phyloP scores from a whole-genome alignment of 2,888 invertebrate species.

The Oegoconia quadripuncta region DNA sequence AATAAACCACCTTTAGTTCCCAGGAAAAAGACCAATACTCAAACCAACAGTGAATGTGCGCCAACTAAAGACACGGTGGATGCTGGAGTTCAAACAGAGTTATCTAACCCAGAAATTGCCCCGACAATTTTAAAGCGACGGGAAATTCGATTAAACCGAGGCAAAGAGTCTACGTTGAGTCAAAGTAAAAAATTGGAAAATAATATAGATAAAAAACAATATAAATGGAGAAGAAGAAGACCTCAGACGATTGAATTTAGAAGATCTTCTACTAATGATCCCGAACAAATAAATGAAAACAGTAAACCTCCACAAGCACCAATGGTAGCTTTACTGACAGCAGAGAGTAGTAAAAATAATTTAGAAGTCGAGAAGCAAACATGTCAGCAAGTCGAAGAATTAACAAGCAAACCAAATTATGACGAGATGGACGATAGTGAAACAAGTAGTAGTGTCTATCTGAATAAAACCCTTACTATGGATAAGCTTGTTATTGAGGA shows the following conservation, averaged over 20 bases:
- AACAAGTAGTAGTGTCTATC: conserved; percentile 12
- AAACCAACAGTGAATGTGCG: neutral
- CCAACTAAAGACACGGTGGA: conserved; percentile 20
- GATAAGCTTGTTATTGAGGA: conserved; percentile 10
- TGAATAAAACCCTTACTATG: conserved; percentile 6
- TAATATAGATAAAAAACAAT: conserved; percentile 27
- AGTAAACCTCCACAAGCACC: no score
- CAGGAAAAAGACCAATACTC: no score
- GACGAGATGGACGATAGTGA: conserved; percentile 17
- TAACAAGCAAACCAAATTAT: neutral
- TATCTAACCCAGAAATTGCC: no score
- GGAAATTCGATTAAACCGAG: no score
- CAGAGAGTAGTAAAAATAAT: no score
- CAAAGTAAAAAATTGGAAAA: no score
- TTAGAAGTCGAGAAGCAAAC: neutral
- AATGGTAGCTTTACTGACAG: no score
- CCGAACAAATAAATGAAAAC: neutral
- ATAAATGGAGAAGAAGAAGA: conserved; percentile 42
- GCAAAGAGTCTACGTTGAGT: no score
- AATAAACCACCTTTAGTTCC: no score
- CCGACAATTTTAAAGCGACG: no score
- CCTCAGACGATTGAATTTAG: neutral
- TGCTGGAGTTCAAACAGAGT: conserved; percentile 38
- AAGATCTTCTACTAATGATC: neutral
- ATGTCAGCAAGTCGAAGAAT: neutral